Conservation (phyloP, 2,888 invertebrate genomes). For the Vesta saturnalis region DNA sequence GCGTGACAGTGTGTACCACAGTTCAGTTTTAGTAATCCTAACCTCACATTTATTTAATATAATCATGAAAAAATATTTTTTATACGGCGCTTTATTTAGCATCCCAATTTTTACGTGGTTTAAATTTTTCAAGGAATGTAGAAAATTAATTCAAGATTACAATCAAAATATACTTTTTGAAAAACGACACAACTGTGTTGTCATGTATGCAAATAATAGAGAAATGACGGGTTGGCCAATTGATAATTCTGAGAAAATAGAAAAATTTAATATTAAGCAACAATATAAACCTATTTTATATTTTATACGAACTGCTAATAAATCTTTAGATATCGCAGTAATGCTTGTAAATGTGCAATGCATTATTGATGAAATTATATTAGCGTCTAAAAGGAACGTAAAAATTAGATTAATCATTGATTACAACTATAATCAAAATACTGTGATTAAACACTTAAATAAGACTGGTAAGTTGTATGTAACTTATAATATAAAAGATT, state of each 20-base stretch:
- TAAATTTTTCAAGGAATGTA: not conserved
- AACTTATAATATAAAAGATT: conserved; percentile 20
- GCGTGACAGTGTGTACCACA: no score
- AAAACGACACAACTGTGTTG: conserved; percentile 51
- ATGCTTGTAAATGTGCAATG: conserved; percentile 48
- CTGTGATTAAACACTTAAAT: not conserved
- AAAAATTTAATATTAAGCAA: conserved; percentile 24
- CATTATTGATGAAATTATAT: conserved; percentile 45
- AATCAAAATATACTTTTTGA: conserved; percentile 46
- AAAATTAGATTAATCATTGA: conserved; percentile 48
- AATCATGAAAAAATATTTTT: not conserved
- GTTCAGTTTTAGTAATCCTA: no score
- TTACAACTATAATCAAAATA: conserved; percentile 35
- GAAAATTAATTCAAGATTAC: conserved; percentile 31
- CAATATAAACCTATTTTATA: conserved; percentile 50
- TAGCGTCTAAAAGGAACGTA: conserved; percentile 48
- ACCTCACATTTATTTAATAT: no score
- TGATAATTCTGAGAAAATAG: conserved; percentile 18
- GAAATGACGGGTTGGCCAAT: conserved; percentile 49
- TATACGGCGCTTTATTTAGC: not conserved
- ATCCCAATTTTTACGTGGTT: not conserved
- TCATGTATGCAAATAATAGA: conserved; percentile 45
- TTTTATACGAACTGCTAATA: conserved; percentile 50
- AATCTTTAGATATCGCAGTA: conserved; percentile 48
- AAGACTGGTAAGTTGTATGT: not conserved